Evolutionary conservation across 2,888 invertebrate species (phyloP).

Genomic region (Linnaemya vulpina): DNA sequence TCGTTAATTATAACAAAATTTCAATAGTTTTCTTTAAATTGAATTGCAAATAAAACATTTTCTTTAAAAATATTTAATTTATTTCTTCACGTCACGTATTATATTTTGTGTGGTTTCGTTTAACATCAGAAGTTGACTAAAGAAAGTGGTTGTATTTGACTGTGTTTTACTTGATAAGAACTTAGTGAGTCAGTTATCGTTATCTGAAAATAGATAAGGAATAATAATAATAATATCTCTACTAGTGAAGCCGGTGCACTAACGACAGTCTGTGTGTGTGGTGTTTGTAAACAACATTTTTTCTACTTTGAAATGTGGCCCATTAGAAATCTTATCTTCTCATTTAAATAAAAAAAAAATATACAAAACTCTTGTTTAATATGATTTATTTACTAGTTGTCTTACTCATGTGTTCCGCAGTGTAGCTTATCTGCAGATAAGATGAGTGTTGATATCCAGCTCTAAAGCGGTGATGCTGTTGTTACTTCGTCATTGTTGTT

Average conservation of each 20-base stretch:
- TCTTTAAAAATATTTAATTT: neutral
- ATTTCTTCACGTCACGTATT: neutral
- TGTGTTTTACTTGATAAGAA: constrained; percentile 8
- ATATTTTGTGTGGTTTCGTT: constrained; percentile 25
- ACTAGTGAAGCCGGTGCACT: constrained; percentile 1
- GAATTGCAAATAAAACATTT: neutral
- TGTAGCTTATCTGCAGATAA: neutral
- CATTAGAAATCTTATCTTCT: too few species aligned
- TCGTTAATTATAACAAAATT: neutral
- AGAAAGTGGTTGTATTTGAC: neutral
- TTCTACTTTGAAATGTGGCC: too few species aligned
- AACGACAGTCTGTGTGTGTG: neutral
- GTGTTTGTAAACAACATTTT: too few species aligned
- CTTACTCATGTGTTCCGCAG: neutral
- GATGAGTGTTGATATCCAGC: too few species aligned
- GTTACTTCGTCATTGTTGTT: too few species aligned
- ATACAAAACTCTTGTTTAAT: too few species aligned
- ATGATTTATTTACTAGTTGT: too few species aligned
- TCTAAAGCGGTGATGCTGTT: too few species aligned
- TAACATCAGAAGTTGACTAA: constrained; percentile 40
- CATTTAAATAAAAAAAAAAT: too few species aligned
- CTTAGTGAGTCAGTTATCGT: constrained; percentile 34
- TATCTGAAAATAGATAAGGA: constrained; percentile 50
- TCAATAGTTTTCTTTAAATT: neutral
- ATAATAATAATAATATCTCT: neutral